A percentile compares a stretch with the other conserved stretches of the same genome.
phyloP scores from a whole-genome alignment of 2,888 invertebrate species.

The Listrodromus nycthemerus region DNA sequence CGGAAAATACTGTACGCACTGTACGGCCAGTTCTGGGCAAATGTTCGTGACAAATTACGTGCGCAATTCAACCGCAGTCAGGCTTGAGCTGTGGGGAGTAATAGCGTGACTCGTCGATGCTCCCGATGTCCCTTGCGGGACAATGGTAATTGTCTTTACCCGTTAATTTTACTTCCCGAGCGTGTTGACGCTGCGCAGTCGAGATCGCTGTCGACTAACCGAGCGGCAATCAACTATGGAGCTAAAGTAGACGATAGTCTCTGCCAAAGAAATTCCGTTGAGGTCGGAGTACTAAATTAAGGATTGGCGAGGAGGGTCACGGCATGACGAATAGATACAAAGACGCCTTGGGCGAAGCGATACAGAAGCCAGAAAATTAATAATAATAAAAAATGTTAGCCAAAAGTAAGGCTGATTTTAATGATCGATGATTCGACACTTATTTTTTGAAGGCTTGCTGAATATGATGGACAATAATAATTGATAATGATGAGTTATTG shows the following conservation, averaged over 20 bases:
- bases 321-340: not conserved
- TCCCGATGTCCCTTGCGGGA: constrained; percentile 1
- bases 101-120: constrained; percentile 16
- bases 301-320: constrained; percentile 1
- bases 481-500: not conserved
- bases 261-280: constrained; percentile 45
- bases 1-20: not conserved
- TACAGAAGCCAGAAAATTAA: not conserved
- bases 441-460: not conserved
- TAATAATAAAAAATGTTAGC: not conserved
- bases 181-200: not conserved
- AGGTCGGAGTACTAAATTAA: constrained; percentile 35
- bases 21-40: not conserved
- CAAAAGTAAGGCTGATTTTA: not conserved
- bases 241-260: constrained; percentile 11
- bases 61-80: not conserved
- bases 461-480: not conserved
- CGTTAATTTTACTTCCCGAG: constrained; percentile 35
- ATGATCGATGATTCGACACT: not conserved
- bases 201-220: not conserved
- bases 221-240: constrained; percentile 31
- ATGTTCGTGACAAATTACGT: not conserved
- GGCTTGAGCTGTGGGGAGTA: too few species aligned
- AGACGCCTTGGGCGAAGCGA: not conserved
- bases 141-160: constrained; percentile 41